Percentiles rank a stretch among this genome's conserved stretches.
Conservation (phyloP, 2,113 vertebrate genomes). For the Pluvialis apricaria region DNA sequence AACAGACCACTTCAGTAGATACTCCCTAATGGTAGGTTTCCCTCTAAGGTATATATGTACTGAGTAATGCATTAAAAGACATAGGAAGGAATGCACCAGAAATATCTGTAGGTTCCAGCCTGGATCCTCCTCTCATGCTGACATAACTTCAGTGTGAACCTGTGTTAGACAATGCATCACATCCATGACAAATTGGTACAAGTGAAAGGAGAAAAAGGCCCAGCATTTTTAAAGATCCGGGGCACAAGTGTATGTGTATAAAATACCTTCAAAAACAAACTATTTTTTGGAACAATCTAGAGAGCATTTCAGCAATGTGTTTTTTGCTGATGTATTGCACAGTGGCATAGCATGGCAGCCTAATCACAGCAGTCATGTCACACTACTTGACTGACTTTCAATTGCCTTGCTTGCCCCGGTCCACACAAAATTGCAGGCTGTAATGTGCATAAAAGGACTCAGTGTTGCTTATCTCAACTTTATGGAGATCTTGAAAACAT, state of each 20-base stretch:
- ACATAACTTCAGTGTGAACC: neutral
- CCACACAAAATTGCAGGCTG: conserved; percentile 19
- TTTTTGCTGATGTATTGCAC: conserved; percentile 38
- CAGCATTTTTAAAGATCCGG: neutral
- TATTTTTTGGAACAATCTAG: neutral
- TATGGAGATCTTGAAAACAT: neutral
- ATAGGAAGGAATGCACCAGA: neutral
- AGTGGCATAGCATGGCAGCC: neutral
- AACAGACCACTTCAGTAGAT: neutral
- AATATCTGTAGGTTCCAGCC: neutral
- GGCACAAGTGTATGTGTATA: neutral
- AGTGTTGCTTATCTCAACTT: conserved; percentile 10
- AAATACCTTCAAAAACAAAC: neutral
- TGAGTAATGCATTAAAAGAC: neutral
- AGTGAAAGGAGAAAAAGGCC: neutral
- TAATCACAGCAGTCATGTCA: conserved; percentile 48
- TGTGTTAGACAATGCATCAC: neutral
- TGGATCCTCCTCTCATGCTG: neutral
- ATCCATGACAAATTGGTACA: neutral
- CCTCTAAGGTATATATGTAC: neutral
- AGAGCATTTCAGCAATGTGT: neutral
- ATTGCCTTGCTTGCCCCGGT: conserved; percentile 9
- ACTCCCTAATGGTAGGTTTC: neutral
- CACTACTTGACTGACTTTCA: conserved; percentile 28
- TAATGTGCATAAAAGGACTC: conserved; percentile 20